Conservation (phyloP, 2,888 invertebrate species). For the Drosophila silvestris region DNA sequence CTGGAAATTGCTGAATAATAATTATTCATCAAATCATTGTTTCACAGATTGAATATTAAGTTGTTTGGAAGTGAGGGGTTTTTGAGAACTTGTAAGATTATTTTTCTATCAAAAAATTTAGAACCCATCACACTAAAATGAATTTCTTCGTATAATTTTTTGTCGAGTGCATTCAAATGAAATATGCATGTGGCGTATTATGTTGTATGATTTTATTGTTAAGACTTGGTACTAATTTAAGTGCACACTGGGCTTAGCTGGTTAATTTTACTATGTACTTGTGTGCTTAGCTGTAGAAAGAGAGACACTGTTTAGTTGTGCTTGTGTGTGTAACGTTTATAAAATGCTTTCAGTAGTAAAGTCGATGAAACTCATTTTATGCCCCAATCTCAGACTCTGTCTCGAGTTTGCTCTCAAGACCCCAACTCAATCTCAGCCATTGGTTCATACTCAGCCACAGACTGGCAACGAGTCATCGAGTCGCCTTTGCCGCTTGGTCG, state of each 20-base stretch:
- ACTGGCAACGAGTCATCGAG: slow-evolving; percentile 39
- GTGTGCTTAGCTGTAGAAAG: slow-evolving; percentile 15
- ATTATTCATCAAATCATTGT: background rate
- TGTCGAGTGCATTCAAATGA: slow-evolving; percentile 38
- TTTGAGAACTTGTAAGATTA: background rate
- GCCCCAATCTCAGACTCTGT: slow-evolving; percentile 36
- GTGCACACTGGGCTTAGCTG: slow-evolving; percentile 60
- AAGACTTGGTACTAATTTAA: slow-evolving; percentile 59
- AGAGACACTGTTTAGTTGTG: background rate
- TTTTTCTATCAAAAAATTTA: background rate
- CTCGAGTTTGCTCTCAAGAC: slow-evolving; percentile 12
- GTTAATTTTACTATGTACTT: slow-evolving; percentile 65
- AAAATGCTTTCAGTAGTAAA: slow-evolving; percentile 49
- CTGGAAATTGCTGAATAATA: background rate
- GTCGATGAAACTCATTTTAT: slow-evolving; percentile 61
- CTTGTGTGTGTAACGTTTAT: slow-evolving; percentile 34
- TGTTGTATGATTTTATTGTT: slow-evolving; percentile 64
- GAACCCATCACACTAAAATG: background rate
- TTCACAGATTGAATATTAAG: background rate
- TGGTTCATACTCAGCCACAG: slow-evolving; percentile 2
- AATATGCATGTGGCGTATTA: slow-evolving; percentile 28
- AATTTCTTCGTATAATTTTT: slow-evolving; percentile 12
- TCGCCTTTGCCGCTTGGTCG: slow-evolving; percentile 45
- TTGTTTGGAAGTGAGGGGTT: background rate
- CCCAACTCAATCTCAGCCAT: slow-evolving; percentile 17